A percentile compares a stretch with the other conserved stretches of the same genome.
phyloP scores from a whole-genome alignment of 2,888 invertebrate species.

The Lasioglossum marginatum region DNA sequence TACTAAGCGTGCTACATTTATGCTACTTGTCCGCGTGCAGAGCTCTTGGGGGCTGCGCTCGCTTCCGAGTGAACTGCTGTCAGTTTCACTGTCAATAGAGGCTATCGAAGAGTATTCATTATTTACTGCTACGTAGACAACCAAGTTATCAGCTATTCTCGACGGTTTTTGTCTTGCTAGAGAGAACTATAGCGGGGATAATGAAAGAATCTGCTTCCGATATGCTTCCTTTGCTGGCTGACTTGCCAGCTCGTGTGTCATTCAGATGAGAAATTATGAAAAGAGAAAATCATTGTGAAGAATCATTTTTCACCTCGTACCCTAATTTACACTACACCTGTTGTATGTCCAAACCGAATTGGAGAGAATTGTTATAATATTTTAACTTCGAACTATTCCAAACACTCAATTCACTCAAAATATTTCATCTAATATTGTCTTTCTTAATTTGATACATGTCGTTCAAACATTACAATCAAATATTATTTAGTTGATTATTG shows the following conservation, averaged over 20 bases:
- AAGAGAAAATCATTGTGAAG: background rate
- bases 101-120: background rate
- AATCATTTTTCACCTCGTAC: background rate
- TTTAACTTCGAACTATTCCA: background rate
- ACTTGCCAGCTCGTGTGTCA: background rate
- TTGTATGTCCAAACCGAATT: background rate
- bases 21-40: background rate
- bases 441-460: background rate
- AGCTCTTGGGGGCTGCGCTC: background rate
- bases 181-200: background rate
- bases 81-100: constrained; percentile 11
- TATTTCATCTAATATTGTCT: background rate
- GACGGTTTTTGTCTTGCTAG: background rate
- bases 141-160: constrained; percentile 8
- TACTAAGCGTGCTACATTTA: constrained; percentile 1
- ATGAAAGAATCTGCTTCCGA: background rate
- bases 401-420: background rate
- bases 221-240: background rate
- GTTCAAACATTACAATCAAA: background rate
- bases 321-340: background rate
- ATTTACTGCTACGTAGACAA: constrained; percentile 7
- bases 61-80: background rate
- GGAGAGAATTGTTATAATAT: background rate
- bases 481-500: background rate
- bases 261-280: background rate